These are phyloP conservation scores for Archivesica marissinica DNA, from an alignment of 1,140 invertebrate genomes.

Conservation along the genomic window DNA sequence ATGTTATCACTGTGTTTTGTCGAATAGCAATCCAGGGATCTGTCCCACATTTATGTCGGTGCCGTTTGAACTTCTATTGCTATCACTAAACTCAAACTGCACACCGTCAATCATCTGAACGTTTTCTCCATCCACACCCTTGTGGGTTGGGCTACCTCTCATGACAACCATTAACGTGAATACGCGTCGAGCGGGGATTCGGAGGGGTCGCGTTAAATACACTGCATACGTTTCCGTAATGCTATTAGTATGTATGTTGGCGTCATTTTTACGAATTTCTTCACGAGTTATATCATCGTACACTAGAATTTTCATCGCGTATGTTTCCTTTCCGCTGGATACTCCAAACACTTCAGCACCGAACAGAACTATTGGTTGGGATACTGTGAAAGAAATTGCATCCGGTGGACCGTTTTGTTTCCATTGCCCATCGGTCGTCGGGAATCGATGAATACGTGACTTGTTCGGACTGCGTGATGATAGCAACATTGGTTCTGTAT, in stretches of 20 bases:
- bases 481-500: slow-evolving; percentile 38
- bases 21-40: slow-evolving; percentile 48
- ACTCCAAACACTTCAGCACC: slow-evolving; percentile 40
- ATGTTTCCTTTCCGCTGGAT: slow-evolving; percentile 28
- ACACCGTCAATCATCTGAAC: slow-evolving; percentile 36
- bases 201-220: slow-evolving; percentile 10
- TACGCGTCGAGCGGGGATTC: slow-evolving; percentile 26
- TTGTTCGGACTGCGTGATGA: background rate
- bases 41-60: slow-evolving; percentile 39
- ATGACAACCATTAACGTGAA: slow-evolving; percentile 41
- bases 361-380: slow-evolving; percentile 45
- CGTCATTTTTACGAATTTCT: slow-evolving; percentile 37
- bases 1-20: slow-evolving; percentile 35
- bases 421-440: slow-evolving; percentile 33
- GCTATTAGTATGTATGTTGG: slow-evolving; percentile 35
- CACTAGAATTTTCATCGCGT: slow-evolving; percentile 11
- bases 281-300: slow-evolving; percentile 49
- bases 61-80: slow-evolving; percentile 39
- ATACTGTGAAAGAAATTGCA: slow-evolving; percentile 49
- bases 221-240: slow-evolving; percentile 43
- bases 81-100: slow-evolving; percentile 37
- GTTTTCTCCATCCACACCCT: slow-evolving; percentile 46
- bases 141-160: slow-evolving; percentile 35
- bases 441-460: slow-evolving; percentile 16
- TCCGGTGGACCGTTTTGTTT: slow-evolving; percentile 54